Conservation (phyloP, 2,797 vertebrate genomes). For the Melopsittacus undulatus region DNA sequence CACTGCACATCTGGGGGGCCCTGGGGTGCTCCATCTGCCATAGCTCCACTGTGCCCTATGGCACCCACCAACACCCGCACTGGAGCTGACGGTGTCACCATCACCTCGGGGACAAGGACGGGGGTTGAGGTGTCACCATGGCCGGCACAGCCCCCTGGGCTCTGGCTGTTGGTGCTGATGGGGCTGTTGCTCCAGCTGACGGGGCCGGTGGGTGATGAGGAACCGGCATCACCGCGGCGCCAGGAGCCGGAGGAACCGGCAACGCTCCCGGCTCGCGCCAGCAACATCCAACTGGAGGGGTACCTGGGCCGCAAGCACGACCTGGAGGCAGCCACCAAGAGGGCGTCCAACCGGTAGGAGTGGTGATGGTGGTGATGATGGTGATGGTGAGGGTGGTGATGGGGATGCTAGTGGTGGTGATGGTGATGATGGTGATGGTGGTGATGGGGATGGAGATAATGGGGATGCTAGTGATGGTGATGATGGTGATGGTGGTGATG, state of each 20-base stretch:
- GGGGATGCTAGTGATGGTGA: no score
- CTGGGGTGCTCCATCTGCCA: not conserved
- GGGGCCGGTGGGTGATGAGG: not conserved
- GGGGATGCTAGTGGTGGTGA: no score
- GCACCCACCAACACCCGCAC: not conserved
- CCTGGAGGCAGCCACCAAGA: constrained; percentile 89
- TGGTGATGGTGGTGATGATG: rapidly evolving
- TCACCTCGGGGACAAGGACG: not conserved
- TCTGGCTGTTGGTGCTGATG: rapidly evolving
- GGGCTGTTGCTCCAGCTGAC: constrained; percentile 29
- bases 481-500: no score
- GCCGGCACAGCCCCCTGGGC: not conserved
- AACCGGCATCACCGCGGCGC: constrained; percentile 26
- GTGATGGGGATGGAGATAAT: rapidly evolving
- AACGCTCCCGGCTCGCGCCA: constrained; percentile 80
- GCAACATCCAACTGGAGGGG: constrained; percentile 85
- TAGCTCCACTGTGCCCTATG: not conserved
- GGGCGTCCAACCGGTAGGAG: constrained; percentile 88
- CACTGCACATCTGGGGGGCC: not conserved
- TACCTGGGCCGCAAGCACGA: constrained; percentile 90
- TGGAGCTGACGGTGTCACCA: rapidly evolving
- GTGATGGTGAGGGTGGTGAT: no score
- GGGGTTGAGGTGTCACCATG: rapidly evolving
- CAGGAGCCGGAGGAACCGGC: constrained; percentile 80
- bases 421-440: no score